Conservation (phyloP, 2,113 vertebrate genomes). For the Panthera leo region DNA sequence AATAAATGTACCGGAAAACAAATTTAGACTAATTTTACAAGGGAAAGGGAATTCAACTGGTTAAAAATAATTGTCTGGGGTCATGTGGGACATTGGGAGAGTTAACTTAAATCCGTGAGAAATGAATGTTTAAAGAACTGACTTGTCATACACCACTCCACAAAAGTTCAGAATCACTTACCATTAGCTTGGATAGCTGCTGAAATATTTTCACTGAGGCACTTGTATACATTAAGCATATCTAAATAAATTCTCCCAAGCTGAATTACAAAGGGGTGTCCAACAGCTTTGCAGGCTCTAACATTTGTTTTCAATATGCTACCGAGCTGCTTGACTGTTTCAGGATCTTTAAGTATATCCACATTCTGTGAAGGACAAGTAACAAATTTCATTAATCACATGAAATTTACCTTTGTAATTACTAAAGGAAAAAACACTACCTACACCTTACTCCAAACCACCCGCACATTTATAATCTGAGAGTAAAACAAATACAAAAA, state of each 20-base stretch:
- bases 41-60: not conserved
- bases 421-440: not conserved
- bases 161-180: slow-evolving; percentile 78
- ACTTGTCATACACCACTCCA: slow-evolving; percentile 90
- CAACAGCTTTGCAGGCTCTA: slow-evolving; percentile 97
- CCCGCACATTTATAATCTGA: not conserved
- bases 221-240: slow-evolving; percentile 99
- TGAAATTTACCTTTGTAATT: not conserved
- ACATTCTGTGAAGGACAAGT: slow-evolving; percentile 89
- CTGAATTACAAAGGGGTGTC: slow-evolving; percentile 98
- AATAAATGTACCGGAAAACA: not conserved
- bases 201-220: slow-evolving; percentile 99
- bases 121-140: not conserved
- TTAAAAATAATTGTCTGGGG: not conserved
- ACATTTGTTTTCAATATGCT: slow-evolving; percentile 99
- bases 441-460: not conserved
- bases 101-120: not conserved
- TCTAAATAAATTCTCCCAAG: slow-evolving; percentile 98
- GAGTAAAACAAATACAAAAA: not conserved
- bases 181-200: slow-evolving; percentile 99
- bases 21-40: not conserved
- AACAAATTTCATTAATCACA: not conserved
- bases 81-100: not conserved
- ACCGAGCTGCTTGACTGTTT: slow-evolving; percentile 98
- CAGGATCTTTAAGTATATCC: slow-evolving; percentile 99